Evolutionary conservation across 2,113 vertebrate genomes (phyloP).

Genomic region (Rhinoptilus africanus): DNA sequence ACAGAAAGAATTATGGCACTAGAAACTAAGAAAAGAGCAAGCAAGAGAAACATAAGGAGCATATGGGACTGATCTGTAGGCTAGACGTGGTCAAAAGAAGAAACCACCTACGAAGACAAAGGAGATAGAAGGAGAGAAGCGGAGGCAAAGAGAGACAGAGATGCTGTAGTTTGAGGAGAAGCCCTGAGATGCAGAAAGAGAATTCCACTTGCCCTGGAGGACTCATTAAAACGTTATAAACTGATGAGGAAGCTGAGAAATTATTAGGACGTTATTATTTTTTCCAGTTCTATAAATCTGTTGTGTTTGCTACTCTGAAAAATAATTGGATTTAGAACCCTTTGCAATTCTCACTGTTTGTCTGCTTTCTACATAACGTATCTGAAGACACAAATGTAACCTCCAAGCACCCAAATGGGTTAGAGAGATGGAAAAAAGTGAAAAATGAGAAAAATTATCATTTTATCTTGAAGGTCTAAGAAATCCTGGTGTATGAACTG

Average conservation of each 20-base stretch:
- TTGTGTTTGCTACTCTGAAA: not conserved
- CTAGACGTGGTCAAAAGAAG: not conserved
- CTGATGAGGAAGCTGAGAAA: not conserved
- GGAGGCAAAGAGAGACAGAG: not conserved
- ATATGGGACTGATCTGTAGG: not conserved
- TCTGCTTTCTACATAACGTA: not conserved
- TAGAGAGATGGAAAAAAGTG: not conserved
- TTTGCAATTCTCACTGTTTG: not conserved
- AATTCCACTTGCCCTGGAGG: not conserved
- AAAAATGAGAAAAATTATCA: not conserved
- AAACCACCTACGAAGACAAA: not conserved
- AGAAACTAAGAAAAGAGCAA: conserved; percentile 1
- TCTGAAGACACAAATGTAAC: not conserved
- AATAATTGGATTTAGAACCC: not conserved
- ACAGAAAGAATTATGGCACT: not conserved
- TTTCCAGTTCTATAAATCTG: not conserved
- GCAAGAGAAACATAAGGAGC: not conserved
- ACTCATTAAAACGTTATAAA: not conserved
- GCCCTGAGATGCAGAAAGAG: not conserved
- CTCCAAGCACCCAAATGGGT: not conserved
- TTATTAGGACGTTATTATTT: not conserved
- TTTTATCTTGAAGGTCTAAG: not conserved
- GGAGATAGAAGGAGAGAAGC: not conserved
- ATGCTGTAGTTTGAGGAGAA: not conserved
- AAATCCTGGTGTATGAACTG: not conserved